Evolutionary conservation across 2,113 vertebrate genomes (phyloP).

Genomic region (Passer montanus): DNA sequence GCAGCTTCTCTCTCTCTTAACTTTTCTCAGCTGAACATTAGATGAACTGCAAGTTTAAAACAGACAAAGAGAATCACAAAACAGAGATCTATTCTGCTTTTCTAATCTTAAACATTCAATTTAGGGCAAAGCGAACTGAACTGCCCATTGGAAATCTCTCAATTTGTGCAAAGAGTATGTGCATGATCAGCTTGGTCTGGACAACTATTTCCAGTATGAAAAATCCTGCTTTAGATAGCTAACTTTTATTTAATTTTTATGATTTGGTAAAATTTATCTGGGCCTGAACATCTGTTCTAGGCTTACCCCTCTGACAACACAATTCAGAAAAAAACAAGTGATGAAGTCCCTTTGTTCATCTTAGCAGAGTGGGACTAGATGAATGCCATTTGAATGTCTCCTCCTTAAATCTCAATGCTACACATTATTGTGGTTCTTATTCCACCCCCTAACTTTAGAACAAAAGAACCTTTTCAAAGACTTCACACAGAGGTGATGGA

Average conservation of each 20-base stretch:
- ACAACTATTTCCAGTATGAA: not conserved
- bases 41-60: not conserved
- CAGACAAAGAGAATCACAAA: not conserved
- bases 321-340: not conserved
- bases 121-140: not conserved
- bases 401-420: slow-evolving; percentile 48
- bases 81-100: not conserved
- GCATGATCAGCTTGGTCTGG: not conserved
- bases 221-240: not conserved
- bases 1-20: not conserved
- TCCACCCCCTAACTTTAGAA: slow-evolving; percentile 68
- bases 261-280: not conserved
- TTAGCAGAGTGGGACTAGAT: not conserved
- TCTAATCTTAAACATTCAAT: not conserved
- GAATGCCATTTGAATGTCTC: slow-evolving; percentile 42
- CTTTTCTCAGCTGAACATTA: not conserved
- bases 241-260: not conserved
- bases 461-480: slow-evolving; percentile 64
- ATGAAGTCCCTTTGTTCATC: slow-evolving; percentile 10
- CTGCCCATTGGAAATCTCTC: not conserved
- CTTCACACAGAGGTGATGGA: slow-evolving; percentile 64
- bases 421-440: slow-evolving; percentile 56
- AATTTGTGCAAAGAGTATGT: not conserved
- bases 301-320: not conserved
- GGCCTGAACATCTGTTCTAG: not conserved